Evolutionary conservation across 1,140 invertebrate species (phyloP).

Genomic region (Episyrphus balteatus): DNA sequence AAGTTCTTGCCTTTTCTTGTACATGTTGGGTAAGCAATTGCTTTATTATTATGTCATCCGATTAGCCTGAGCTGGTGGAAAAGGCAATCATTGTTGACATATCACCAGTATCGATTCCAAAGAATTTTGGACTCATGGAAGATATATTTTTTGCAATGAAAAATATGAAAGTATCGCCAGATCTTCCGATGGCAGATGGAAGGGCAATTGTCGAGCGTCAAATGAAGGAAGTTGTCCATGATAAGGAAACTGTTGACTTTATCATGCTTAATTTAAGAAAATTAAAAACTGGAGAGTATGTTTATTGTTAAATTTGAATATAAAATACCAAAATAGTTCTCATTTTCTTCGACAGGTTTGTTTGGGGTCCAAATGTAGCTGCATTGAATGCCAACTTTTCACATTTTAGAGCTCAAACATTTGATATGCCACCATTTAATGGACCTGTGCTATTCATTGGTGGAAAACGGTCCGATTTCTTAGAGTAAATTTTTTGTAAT

Average conservation of each 20-base stretch:
- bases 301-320: no score
- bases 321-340: no score
- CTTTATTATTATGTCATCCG: conserved; percentile 9
- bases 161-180: conserved; percentile 43
- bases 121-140: conserved; percentile 49
- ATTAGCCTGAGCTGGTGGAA: conserved; percentile 64
- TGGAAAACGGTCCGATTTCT: conserved; percentile 66
- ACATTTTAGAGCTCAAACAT: conserved; percentile 43
- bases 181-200: conserved; percentile 52
- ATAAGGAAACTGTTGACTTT: conserved; percentile 42
- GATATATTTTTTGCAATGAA: conserved; percentile 56
- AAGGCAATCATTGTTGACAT: conserved; percentile 77
- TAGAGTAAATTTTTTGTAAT: conserved; percentile 45
- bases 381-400: conserved; percentile 53
- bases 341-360: conserved; percentile 14
- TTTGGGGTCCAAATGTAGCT: conserved; percentile 43
- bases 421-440: conserved; percentile 41
- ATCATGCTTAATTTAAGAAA: conserved; percentile 38
- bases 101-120: conserved; percentile 57
- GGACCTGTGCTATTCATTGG: conserved; percentile 72
- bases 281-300: conserved; percentile 16
- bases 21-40: not conserved
- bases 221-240: conserved; percentile 36
- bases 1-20: conserved; percentile 11
- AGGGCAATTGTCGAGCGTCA: conserved; percentile 46